Conservation (phyloP, 37 sponge, comb jelly and placozoan genomes). For the Aphrocallistes beatrix region DNA sequence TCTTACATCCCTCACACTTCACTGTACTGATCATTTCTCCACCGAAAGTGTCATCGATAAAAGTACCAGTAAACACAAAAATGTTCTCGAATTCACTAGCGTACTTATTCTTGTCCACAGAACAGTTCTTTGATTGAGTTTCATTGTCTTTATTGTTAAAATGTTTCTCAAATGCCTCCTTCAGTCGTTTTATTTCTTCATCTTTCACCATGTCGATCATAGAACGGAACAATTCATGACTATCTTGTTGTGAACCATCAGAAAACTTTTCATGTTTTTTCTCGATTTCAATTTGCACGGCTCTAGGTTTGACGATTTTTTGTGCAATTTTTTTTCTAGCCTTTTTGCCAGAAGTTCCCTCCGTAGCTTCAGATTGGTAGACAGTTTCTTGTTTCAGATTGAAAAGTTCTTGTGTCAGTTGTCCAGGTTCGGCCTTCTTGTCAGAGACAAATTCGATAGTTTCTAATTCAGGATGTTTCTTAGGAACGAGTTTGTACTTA, state of each 20-base stretch:
- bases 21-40: slow-evolving; percentile 61
- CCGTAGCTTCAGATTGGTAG: background rate
- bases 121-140: background rate
- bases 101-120: background rate
- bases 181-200: slow-evolving; percentile 49
- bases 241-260: slow-evolving; percentile 64
- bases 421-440: background rate
- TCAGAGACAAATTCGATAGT: background rate
- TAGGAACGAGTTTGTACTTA: background rate
- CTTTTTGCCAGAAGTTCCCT: background rate
- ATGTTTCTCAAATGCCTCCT: background rate
- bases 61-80: slow-evolving; percentile 31
- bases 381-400: background rate
- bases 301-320: background rate
- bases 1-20: slow-evolving; percentile 37
- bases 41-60: slow-evolving; percentile 77
- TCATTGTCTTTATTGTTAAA: background rate
- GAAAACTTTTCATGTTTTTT: background rate
- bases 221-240: slow-evolving; percentile 74
- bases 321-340: background rate
- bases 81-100: background rate
- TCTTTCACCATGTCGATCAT: slow-evolving; percentile 49
- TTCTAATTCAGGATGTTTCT: background rate
- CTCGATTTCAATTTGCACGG: background rate
- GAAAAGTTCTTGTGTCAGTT: background rate